phyloP scores from a whole-genome alignment of 2,888 invertebrate species.

The Creontiades dilutus region DNA sequence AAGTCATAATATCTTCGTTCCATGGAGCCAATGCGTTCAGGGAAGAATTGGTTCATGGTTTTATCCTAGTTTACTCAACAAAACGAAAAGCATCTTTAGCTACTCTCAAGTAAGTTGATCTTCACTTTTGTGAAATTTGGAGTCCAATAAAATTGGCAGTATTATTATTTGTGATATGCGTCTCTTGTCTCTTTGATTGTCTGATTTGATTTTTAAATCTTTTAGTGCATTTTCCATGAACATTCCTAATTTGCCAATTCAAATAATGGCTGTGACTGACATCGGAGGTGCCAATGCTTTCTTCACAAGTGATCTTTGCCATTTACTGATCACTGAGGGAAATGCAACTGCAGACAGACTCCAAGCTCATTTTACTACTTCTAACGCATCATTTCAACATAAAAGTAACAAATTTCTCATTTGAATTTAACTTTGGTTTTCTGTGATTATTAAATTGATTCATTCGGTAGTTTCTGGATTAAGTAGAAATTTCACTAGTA shows the following conservation, averaged over 20 bases:
- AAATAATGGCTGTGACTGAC: conserved; percentile 95
- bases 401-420: conserved; percentile 83
- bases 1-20: conserved; percentile 95
- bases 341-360: conserved; percentile 94
- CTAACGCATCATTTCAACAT: conserved; percentile 89
- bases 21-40: conserved; percentile 95
- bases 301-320: conserved; percentile 93
- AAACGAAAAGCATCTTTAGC: conserved; percentile 96
- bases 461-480: too few relatives aligned
- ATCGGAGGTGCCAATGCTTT: conserved; percentile 93
- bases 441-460: too few relatives aligned
- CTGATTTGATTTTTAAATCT: background rate
- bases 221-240: conserved; percentile 93
- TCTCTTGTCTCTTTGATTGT: background rate
- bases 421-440: background rate
- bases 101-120: conserved; percentile 87
- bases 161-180: background rate
- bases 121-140: too few relatives aligned
- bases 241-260: conserved; percentile 94
- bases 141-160: too few relatives aligned
- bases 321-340: conserved; percentile 94
- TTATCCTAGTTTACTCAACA: conserved; percentile 95
- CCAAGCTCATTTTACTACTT: conserved; percentile 95
- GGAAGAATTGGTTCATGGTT: conserved; percentile 95
- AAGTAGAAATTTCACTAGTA: background rate